These are phyloP conservation scores for Venturia canescens DNA, from an alignment of 1,140 invertebrate species.

Conservation along the genomic window DNA sequence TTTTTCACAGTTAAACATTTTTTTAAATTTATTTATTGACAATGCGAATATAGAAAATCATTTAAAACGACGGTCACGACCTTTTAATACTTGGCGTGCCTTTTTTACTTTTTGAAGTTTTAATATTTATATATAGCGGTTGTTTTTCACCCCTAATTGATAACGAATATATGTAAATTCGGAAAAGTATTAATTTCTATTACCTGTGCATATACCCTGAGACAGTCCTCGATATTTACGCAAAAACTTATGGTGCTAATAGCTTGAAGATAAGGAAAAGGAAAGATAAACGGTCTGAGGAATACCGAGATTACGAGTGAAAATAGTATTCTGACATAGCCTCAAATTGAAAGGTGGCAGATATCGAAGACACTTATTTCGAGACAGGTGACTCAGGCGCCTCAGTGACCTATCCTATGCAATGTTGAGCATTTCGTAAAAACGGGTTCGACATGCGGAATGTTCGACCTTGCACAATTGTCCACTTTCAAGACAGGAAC, in stretches of 20 bases:
- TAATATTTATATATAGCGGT: too few relatives aligned
- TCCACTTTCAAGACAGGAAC: constrained; percentile 99
- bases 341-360: constrained; percentile 82
- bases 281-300: constrained; percentile 52
- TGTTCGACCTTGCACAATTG: constrained; percentile 98
- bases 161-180: too few relatives aligned
- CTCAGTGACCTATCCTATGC: constrained; percentile 97
- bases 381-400: constrained; percentile 96
- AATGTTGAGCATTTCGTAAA: constrained; percentile 99
- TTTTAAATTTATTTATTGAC: too few relatives aligned
- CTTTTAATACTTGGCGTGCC: too few relatives aligned
- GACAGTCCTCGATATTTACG: constrained; percentile 68
- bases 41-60: too few relatives aligned
- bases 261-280: constrained; percentile 55
- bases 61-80: too few relatives aligned
- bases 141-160: too few relatives aligned
- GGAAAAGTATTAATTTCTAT: constrained; percentile 81
- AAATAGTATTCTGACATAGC: constrained; percentile 61
- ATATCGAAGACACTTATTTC: constrained; percentile 93
- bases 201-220: constrained; percentile 79
- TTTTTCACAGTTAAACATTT: too few relatives aligned
- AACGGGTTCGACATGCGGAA: constrained; percentile 99
- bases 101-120: too few relatives aligned
- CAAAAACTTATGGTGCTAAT: constrained; percentile 69
- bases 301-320: constrained; percentile 48